Conservation (phyloP, 2,797 vertebrate species). For the Argya squamiceps region DNA sequence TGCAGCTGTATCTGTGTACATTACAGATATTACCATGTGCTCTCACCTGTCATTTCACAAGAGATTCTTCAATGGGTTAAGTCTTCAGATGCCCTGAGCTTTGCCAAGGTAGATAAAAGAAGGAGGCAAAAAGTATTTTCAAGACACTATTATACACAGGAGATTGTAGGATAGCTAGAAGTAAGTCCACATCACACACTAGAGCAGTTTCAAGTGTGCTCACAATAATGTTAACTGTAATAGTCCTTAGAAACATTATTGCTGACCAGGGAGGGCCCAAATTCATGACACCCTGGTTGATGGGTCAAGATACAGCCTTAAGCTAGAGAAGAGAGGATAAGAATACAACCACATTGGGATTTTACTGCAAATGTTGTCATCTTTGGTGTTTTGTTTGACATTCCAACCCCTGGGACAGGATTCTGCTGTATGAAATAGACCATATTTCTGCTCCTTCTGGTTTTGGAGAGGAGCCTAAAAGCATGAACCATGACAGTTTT, state of each 20-base stretch:
- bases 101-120: not conserved
- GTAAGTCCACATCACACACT: not conserved
- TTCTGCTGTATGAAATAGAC: not conserved
- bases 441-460: not conserved
- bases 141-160: not conserved
- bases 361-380: not conserved
- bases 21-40: not conserved
- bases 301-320: not conserved
- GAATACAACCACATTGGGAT: not conserved
- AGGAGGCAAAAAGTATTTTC: not conserved
- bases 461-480: conserved; percentile 29
- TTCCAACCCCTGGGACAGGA: not conserved
- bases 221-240: not conserved
- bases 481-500: not conserved
- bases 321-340: not conserved
- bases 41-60: not conserved
- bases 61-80: not conserved
- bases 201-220: not conserved
- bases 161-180: not conserved
- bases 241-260: not conserved
- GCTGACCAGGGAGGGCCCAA: not conserved
- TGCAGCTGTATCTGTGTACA: not conserved
- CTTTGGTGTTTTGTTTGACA: not conserved
- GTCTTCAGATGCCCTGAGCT: not conserved
- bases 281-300: not conserved